Evolutionary conservation across 2,888 invertebrate species (phyloP).

Genomic region (Amphimallon solstitiale): DNA sequence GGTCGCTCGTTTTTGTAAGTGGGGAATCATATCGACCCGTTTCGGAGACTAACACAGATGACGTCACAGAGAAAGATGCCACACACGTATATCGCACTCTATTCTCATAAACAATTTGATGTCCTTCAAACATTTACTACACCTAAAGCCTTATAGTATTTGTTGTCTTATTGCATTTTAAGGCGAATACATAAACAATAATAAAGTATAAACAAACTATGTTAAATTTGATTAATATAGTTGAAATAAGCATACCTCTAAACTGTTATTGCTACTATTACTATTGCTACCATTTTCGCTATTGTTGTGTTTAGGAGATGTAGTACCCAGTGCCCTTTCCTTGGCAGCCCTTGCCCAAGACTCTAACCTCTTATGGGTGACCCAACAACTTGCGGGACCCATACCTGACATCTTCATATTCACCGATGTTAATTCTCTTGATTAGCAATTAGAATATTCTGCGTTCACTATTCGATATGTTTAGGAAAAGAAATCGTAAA

Average conservation of each 20-base stretch:
- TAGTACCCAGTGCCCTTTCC: conserved; percentile 68
- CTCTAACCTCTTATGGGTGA: conserved; percentile 79
- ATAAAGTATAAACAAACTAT: not conserved
- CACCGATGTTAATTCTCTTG: not conserved
- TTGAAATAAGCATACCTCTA: conserved; percentile 53
- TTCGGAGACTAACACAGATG: conserved; percentile 43
- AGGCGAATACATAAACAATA: too few relatives aligned
- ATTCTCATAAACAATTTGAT: conserved; percentile 17
- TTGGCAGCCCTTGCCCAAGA: conserved; percentile 81
- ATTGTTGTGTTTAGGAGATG: conserved; percentile 56
- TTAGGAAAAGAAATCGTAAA: too few relatives aligned
- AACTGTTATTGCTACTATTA: conserved; percentile 56
- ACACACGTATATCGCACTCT: conserved; percentile 11
- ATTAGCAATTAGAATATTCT: too few relatives aligned
- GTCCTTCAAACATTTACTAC: conserved; percentile 5
- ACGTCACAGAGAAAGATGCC: conserved; percentile 44
- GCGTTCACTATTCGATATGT: too few relatives aligned
- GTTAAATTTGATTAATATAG: conserved; percentile 42
- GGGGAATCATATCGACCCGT: conserved; percentile 46
- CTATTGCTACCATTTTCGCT: conserved; percentile 69
- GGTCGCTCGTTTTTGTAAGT: conserved; percentile 43
- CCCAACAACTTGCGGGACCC: conserved; percentile 80
- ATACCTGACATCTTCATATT: conserved; percentile 64
- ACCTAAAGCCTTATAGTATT: not conserved
- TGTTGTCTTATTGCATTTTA: not conserved